Evolutionary conservation across 2,113 vertebrate species (phyloP), one percentile per base, ranked within the genome.

Genomic region (Scomber scombrus): DNA sequence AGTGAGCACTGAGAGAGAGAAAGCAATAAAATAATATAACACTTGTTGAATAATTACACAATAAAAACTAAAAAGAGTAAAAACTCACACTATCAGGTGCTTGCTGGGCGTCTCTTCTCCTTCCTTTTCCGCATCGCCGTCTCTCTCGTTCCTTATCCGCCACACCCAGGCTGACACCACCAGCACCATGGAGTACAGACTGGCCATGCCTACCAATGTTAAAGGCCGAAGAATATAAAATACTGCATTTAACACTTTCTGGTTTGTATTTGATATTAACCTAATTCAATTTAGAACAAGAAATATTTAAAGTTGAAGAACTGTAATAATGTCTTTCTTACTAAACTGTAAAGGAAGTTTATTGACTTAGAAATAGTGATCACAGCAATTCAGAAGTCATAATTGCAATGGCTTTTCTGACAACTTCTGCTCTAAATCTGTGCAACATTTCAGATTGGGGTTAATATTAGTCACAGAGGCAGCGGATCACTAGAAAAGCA

Each of bases 131-230:
- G 57, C 81, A 0, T 90, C 94, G 0, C 88, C 89, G 0, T 85
- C 87, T 23, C 79, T 69, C 82, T 93, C 94, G 46, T 67, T 94
- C 46, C 93, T 85, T 8, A 91, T 92, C 7, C 92, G 75, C 93
- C 94, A 95, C 12, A 96, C 87, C 96, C 96, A 96, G 0, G 94
- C 91, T 0, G 93, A 93, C 79, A 95, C 89, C 85, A 96, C 95
- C 86, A 96, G 75, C 14, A 91, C 91, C 90, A 95, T 82, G n/a
- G 96, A 95, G 47, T 96, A 96, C 21, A 96, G 90, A 2, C 96
- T 96, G 75, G 96, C 95, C 89, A 96, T 78, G 1, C 95, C 96
- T 95, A 67, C 5, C 11, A 2, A 40, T 34, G 29, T 34, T 29
- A 54, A 16, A 3, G 9, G 14, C 58, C 6, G 6, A 40, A 40